Evolutionary conservation across 2,113 vertebrate genomes (phyloP).

Genomic region (Maccullochella peelii): DNA sequence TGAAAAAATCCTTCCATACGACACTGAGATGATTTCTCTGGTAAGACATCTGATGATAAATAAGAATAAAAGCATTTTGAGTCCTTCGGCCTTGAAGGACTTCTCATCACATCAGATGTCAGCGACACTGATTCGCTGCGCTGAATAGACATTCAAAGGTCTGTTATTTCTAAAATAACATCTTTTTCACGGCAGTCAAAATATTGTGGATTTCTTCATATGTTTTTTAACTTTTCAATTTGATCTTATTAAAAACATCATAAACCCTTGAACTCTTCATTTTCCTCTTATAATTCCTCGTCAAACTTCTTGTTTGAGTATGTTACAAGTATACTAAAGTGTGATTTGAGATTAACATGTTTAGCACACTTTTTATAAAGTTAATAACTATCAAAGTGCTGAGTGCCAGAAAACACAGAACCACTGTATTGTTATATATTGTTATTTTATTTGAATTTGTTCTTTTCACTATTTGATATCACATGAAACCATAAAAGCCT

Average conservation of each 20-base stretch:
- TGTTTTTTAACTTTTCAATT: not conserved
- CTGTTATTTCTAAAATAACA: slow-evolving; percentile 3
- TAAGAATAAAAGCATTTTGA: slow-evolving; percentile 18
- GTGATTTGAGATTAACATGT: too few species aligned
- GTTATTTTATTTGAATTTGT: not conserved
- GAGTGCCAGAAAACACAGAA: not conserved
- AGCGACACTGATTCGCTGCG: not conserved
- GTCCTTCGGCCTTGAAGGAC: not conserved
- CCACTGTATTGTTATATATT: not conserved
- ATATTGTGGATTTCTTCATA: not conserved
- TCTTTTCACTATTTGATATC: not conserved
- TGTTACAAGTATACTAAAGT: too few species aligned
- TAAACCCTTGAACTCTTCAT: not conserved
- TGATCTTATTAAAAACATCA: not conserved
- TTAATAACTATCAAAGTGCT: not conserved
- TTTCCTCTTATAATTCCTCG: not conserved
- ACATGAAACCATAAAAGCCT: not conserved
- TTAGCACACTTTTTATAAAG: too few species aligned
- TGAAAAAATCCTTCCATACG: not conserved
- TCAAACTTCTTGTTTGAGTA: too few species aligned
- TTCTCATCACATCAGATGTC: slow-evolving; percentile 38
- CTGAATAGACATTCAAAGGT: slow-evolving; percentile 9
- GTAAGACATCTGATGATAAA: slow-evolving; percentile 20
- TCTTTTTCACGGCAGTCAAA: slow-evolving; percentile 15
- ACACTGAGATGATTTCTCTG: slow-evolving; percentile 10